Base-by-base conservation (phyloP, 1,140 invertebrate species). In the Trichogramma pretiosum region DNA sequence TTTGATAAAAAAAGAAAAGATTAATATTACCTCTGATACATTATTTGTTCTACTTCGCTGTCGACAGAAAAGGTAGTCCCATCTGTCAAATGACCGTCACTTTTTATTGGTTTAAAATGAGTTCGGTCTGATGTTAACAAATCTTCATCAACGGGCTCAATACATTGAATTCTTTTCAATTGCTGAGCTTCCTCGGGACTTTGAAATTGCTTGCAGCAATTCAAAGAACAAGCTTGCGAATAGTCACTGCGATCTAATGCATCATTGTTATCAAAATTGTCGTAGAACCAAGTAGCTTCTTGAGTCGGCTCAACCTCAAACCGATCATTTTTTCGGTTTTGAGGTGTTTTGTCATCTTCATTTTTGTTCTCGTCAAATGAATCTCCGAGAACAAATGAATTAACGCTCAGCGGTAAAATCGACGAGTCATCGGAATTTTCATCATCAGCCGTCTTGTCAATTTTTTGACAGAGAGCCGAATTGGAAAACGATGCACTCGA, bases 51-150 rank as follows among this genome's bases (percentile, higher is more conserved):
- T 56, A 81, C 65, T 50, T 74, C 76, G 63, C 77, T 77, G 54
- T 77, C 74, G 37, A 85, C 80, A 30, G 77, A 71, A 65, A 84
- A 84, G 1, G 80, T 80, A 22, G 80, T 79, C 28, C 82, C 82
- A 62, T 84, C 81, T 30, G 75, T 76, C 58, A 61, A 68, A 35
- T 71, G 59, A 34, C 75, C 74, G 43, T 78, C 76, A 5, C 67
- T 62, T 58, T 77, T 77, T 52, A 87, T 87, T 3, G 85, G 85
- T 46, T 77, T 76, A 70, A 89, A 89, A 65, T 87, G 84, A 38
- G 84, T 85, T 37, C 78, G 76, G 43, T 77, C 70, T 2, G 83
- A 85, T 11, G 79, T 83, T 19, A 86, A 67, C 40, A 86, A 64
- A 64, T 84, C 80, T 62, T 87, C 83, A 19, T 83, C 74, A n/a